Conservation (phyloP, 2,113 vertebrate genomes). For the Nanger granti region DNA sequence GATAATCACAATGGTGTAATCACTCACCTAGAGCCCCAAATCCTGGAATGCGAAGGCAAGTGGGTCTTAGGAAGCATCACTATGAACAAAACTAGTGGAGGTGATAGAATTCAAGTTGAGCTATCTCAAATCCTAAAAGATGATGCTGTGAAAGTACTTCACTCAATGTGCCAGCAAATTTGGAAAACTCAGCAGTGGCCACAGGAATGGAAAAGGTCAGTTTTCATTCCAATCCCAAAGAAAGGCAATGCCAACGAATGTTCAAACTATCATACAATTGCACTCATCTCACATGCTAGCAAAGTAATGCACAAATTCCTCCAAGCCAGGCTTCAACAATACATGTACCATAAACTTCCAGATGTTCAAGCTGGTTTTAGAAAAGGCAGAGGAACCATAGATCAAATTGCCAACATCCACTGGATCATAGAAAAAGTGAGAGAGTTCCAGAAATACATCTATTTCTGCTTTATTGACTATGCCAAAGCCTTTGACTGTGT, state of each 20-base stretch:
- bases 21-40: neutral
- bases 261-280: neutral
- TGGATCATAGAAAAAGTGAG: neutral
- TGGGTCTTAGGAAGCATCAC: neutral
- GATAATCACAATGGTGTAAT: neutral
- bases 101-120: neutral
- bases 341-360: neutral
- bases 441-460: neutral
- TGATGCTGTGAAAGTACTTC: neutral
- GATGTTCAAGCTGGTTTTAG: neutral
- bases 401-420: neutral
- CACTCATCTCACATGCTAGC: neutral
- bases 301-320: neutral
- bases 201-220: neutral
- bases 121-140: neutral
- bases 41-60: neutral
- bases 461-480: neutral
- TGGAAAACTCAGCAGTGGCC: neutral
- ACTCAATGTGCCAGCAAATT: neutral
- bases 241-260: neutral
- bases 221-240: neutral
- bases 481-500: neutral
- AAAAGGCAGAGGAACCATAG: neutral
- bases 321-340: neutral
- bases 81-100: neutral